A percentile compares a stretch with the other conserved stretches of the same genome.
Conservation (phyloP, 2,888 invertebrate species). For the Dynastes grantii region DNA sequence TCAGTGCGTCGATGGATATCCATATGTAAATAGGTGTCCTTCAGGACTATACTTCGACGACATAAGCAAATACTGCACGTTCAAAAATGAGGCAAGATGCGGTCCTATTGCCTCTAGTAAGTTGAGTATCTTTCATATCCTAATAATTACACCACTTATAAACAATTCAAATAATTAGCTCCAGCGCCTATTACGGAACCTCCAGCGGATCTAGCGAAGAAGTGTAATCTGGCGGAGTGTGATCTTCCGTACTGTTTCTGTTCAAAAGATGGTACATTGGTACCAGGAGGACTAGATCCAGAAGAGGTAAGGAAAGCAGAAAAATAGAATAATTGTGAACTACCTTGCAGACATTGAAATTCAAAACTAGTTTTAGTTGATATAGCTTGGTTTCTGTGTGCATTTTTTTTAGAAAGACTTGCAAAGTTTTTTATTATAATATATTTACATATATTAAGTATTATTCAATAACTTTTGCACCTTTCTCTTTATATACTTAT, state of each 20-base stretch:
- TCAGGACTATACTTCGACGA: constrained; percentile 93
- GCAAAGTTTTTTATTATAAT: not conserved
- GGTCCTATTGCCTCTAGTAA: constrained; percentile 92
- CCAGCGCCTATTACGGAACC: constrained; percentile 87
- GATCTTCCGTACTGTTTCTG: constrained; percentile 92
- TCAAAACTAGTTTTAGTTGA: too few species aligned
- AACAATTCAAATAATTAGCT: constrained; percentile 72
- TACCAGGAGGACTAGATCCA: constrained; percentile 87
- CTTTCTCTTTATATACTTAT: constrained; percentile 9
- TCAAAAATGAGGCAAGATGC: constrained; percentile 91
- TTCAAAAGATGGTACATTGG: constrained; percentile 90
- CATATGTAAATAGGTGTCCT: constrained; percentile 91
- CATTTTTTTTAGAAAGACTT: too few species aligned
- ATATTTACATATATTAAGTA: constrained; percentile 12
- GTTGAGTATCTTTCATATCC: constrained; percentile 64
- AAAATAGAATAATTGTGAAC: constrained; percentile 5
- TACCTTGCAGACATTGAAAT: too few species aligned
- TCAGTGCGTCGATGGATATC: constrained; percentile 92
- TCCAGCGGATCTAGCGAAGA: constrained; percentile 84
- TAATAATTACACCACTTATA: not conserved
- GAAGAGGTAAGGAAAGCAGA: constrained; percentile 78
- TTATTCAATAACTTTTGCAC: constrained; percentile 21
- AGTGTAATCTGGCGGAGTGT: constrained; percentile 85
- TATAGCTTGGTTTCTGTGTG: too few species aligned
- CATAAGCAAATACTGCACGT: constrained; percentile 91